Conservation (phyloP, 2,797 vertebrate species). For the Enteromius paludinosus region DNA sequence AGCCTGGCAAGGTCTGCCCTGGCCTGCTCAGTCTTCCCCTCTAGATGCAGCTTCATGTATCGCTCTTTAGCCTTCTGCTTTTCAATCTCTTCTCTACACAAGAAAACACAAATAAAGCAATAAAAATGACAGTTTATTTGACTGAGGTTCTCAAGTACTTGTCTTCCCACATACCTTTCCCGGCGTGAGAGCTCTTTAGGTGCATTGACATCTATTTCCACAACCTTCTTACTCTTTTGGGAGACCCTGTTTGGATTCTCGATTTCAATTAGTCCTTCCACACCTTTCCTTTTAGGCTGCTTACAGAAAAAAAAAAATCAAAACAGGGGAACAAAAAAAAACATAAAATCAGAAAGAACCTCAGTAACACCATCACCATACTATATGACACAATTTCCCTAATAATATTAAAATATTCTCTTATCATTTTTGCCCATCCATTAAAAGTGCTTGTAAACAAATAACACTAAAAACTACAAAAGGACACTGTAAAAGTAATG, state of each 20-base stretch:
- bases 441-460: neutral
- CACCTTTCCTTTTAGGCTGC: constrained; percentile 78
- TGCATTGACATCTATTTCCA: constrained; percentile 72
- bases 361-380: neutral
- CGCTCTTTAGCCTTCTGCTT: constrained; percentile 85
- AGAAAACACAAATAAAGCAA: neutral
- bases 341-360: neutral
- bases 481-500: neutral
- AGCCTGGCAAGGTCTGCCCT: constrained; percentile 81
- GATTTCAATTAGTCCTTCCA: constrained; percentile 84
- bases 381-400: neutral
- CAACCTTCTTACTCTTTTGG: constrained; percentile 82
- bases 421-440: neutral
- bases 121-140: neutral
- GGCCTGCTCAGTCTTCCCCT: constrained; percentile 85
- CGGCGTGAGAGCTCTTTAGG: constrained; percentile 81
- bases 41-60: constrained; percentile 84
- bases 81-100: constrained; percentile 82
- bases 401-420: neutral
- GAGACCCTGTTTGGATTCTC: constrained; percentile 83
- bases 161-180: constrained; percentile 73
- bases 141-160: neutral
- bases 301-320: constrained; percentile 50
- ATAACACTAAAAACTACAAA: neutral
- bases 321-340: neutral